Evolutionary conservation across 2,888 invertebrate species (phyloP).

Genomic region (Colostygia pectinataria): DNA sequence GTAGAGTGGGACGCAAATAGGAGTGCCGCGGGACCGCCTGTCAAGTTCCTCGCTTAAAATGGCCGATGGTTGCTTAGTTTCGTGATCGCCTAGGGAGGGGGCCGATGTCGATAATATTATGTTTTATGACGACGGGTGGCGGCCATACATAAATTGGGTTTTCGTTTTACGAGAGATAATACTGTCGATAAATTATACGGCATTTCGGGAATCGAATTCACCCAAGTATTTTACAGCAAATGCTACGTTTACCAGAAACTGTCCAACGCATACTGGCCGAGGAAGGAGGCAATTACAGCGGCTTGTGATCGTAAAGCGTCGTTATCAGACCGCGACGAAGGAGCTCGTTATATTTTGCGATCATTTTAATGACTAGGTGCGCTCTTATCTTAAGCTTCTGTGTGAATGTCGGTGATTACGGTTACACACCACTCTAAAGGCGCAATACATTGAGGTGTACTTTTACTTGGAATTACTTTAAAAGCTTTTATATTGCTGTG

Average conservation of each 20-base stretch:
- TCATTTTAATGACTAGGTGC: conserved; percentile 48
- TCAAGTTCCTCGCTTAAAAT: conserved; percentile 75
- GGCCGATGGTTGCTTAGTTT: conserved; percentile 75
- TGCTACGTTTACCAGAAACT: conserved; percentile 41
- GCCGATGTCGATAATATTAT: conserved; percentile 79
- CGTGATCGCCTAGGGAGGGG: conserved; percentile 81
- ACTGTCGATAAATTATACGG: conserved; percentile 68
- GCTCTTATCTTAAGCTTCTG: conserved; percentile 55
- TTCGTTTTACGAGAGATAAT: conserved; percentile 78
- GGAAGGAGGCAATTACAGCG: conserved; percentile 56
- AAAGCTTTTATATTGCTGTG: conserved; percentile 40
- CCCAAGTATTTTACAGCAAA: conserved; percentile 45
- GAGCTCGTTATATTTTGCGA: conserved; percentile 62
- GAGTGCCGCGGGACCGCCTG: conserved; percentile 53
- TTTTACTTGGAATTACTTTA: conserved; percentile 38
- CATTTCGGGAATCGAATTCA: conserved; percentile 65
- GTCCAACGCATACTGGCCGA: conserved; percentile 44
- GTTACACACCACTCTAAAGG: conserved; percentile 34
- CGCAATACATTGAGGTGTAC: conserved; percentile 30
- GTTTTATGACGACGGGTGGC: conserved; percentile 75
- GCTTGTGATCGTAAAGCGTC: conserved; percentile 48
- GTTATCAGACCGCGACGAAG: conserved; percentile 66
- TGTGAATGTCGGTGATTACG: conserved; percentile 45
- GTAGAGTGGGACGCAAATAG: conserved; percentile 29
- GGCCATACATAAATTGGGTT: conserved; percentile 72